Conservation (phyloP, 1,140 invertebrate genomes). For the Sitophilus oryzae region DNA sequence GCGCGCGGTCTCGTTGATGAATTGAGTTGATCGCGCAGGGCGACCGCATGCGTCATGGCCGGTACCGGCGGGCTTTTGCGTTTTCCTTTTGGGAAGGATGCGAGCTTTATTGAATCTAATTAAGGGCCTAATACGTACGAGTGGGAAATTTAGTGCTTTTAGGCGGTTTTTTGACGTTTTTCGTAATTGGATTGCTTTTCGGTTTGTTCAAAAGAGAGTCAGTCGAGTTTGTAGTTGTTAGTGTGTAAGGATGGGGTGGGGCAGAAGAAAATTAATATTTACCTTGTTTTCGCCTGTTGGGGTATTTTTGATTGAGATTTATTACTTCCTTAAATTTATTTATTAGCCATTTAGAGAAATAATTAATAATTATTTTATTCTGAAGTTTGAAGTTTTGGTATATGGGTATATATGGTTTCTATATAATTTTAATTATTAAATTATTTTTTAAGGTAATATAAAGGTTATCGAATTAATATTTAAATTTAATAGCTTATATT, state of each 20-base stretch:
- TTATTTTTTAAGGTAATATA: no score
- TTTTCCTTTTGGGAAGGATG: not conserved
- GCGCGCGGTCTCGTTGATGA: conserved; percentile 22
- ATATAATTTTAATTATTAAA: no score
- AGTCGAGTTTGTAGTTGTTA: not conserved
- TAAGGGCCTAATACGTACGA: not conserved
- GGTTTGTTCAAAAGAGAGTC: not conserved
- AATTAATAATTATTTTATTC: no score
- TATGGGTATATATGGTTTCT: no score
- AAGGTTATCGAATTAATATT: no score
- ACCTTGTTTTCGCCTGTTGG: not conserved
- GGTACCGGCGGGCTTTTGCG: not conserved
- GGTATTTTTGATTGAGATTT: no score
- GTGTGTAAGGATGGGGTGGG: not conserved
- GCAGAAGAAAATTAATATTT: not conserved
- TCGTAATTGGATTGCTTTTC: not conserved
- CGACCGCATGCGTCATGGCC: not conserved
- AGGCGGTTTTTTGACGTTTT: not conserved
- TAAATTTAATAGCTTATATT: no score
- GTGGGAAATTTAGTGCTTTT: not conserved
- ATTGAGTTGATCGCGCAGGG: conserved; percentile 20
- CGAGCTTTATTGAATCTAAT: not conserved
- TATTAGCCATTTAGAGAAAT: no score
- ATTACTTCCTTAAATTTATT: no score
- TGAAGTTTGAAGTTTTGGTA: no score